Evolutionary conservation across 2,888 invertebrate species (phyloP).

Genomic region (Drosophila rellima): DNA sequence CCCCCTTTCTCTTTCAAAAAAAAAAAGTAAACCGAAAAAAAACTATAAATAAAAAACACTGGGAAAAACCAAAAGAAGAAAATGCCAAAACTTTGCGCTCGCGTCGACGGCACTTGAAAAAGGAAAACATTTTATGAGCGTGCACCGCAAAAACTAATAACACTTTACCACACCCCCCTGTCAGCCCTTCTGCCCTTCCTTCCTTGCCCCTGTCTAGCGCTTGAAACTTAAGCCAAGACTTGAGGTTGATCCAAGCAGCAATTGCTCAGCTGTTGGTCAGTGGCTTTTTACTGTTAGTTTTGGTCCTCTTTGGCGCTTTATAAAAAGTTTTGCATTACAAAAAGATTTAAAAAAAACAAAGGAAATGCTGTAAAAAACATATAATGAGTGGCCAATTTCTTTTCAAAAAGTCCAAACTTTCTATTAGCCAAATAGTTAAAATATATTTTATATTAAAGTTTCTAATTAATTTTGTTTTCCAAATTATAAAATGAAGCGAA

Average conservation of each 20-base stretch:
- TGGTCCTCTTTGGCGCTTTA: conserved; percentile 27
- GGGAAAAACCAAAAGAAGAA: conserved; percentile 25
- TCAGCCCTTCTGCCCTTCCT: conserved; percentile 2
- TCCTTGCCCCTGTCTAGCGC: conserved; percentile 32
- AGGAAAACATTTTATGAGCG: conserved; percentile 71
- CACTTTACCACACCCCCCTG: conserved; percentile 57
- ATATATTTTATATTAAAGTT: conserved; percentile 5
- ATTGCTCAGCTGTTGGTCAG: conserved; percentile 53
- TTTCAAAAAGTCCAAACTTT: conserved; percentile 12
- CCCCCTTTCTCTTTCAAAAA: conserved; percentile 10
- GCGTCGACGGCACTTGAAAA: conserved; percentile 59
- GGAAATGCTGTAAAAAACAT: conserved; percentile 40
- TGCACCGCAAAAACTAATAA: conserved; percentile 77
- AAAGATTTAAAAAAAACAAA: conserved; percentile 31
- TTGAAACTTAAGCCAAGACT: conserved; percentile 65
- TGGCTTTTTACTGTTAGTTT: conserved; percentile 40
- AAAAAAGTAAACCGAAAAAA: conserved; percentile 17
- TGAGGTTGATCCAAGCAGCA: conserved; percentile 69
- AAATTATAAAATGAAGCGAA: background rate
- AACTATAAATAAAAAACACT: conserved; percentile 29
- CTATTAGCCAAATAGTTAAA: conserved; percentile 17
- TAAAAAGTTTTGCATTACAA: conserved; percentile 50
- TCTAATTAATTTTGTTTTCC: conserved; percentile 3
- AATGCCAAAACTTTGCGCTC: conserved; percentile 54
- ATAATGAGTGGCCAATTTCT: conserved; percentile 43